Conservation (phyloP, 37 sponge, comb jelly and placozoan species). For the Cliona cf. orientalis region DNA sequence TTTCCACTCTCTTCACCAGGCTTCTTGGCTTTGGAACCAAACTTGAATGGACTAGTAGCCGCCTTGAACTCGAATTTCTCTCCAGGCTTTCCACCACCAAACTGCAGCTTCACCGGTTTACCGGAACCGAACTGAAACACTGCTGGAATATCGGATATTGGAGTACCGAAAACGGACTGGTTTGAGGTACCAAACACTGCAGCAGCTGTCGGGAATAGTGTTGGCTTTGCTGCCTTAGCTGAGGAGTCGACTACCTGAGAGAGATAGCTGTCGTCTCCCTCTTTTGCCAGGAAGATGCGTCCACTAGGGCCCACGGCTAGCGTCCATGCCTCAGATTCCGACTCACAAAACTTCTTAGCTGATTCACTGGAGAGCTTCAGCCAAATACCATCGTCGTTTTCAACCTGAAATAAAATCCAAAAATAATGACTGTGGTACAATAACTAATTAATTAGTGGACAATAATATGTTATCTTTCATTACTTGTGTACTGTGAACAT, state of each 20-base stretch:
- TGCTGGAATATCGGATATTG: neutral
- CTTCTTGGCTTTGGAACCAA: slow-evolving; percentile 10
- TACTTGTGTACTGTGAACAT: slow-evolving; percentile 3
- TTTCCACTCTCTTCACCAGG: slow-evolving; percentile 8
- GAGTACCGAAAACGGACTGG: slow-evolving; percentile 35
- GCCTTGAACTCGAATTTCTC: neutral
- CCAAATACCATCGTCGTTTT: slow-evolving; percentile 90
- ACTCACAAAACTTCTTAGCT: slow-evolving; percentile 66
- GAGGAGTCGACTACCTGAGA: slow-evolving; percentile 23
- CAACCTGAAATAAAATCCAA: slow-evolving; percentile 37
- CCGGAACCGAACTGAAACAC: slow-evolving; percentile 38
- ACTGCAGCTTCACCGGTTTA: slow-evolving; percentile 23
- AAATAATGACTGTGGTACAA: neutral
- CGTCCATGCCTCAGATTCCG: slow-evolving; percentile 82
- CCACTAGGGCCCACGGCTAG: slow-evolving; percentile 77
- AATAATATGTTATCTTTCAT: neutral
- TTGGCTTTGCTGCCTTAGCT: neutral
- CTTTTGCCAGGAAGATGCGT: slow-evolving; percentile 60
- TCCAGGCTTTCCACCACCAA: slow-evolving; percentile 26
- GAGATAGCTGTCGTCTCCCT: slow-evolving; percentile 57
- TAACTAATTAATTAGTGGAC: neutral
- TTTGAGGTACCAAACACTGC: slow-evolving; percentile 74
- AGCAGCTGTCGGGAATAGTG: slow-evolving; percentile 64
- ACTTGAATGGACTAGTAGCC: slow-evolving; percentile 33
- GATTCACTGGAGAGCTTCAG: slow-evolving; percentile 73